phyloP scores from a whole-genome alignment of 2,797 vertebrate species.

The Alauda arvensis region DNA sequence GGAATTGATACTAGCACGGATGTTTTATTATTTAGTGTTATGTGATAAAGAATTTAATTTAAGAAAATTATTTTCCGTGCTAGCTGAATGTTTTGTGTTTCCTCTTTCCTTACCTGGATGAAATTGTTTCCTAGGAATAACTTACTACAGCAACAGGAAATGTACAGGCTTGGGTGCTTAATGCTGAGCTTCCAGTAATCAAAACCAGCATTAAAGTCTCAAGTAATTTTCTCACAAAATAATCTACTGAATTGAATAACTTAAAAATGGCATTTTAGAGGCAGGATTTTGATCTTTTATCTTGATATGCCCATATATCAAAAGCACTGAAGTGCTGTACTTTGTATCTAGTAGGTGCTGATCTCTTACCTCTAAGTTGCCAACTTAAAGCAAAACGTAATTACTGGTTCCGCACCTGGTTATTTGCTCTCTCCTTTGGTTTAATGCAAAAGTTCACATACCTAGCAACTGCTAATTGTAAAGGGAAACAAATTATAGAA shows the following conservation, averaged over 20 bases:
- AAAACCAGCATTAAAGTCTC: constrained; percentile 24
- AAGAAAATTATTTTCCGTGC: constrained; percentile 38
- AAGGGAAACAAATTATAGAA: not conserved
- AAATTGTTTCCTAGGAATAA: not conserved
- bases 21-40: constrained; percentile 11
- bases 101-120: constrained; percentile 25
- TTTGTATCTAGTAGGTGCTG: not conserved
- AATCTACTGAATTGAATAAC: not conserved
- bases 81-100: constrained; percentile 31
- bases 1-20: constrained; percentile 31
- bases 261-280: constrained; percentile 10
- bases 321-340: not conserved
- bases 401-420: not conserved
- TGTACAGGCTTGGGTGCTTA: constrained; percentile 18
- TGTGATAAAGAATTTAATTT: constrained; percentile 7
- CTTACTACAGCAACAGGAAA: constrained; percentile 43
- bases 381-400: not conserved
- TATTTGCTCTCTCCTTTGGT: not conserved
- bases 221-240: not conserved
- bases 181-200: constrained; percentile 29
- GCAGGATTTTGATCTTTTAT: not conserved
- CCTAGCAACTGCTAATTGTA: not conserved
- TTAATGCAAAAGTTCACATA: not conserved
- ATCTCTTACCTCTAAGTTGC: not conserved
- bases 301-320: not conserved